These are phyloP conservation scores for Nymphalis polychloros DNA, from an alignment of 2,888 invertebrate genomes.

Conservation along the genomic window DNA sequence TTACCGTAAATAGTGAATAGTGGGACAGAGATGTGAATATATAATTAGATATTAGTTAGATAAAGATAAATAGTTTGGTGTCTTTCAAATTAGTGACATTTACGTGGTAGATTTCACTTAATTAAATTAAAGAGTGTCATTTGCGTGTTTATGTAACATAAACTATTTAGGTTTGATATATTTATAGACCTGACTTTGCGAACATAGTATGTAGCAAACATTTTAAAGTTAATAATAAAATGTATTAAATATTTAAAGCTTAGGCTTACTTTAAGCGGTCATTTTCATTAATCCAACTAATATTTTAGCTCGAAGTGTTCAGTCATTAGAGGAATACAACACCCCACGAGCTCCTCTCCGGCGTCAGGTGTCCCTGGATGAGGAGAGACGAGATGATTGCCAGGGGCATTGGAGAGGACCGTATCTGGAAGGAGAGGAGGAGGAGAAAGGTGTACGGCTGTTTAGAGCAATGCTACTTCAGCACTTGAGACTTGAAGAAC, in stretches of 20 bases:
- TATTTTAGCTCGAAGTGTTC: conserved; percentile 67
- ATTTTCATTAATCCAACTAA: too few species aligned
- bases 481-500: conserved; percentile 68
- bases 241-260: too few species aligned
- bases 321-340: conserved; percentile 73
- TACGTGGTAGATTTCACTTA: not conserved
- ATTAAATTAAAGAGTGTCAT: not conserved
- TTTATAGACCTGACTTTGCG: too few species aligned
- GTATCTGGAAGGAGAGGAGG: conserved; percentile 70
- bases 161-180: not conserved
- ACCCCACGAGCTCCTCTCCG: conserved; percentile 70
- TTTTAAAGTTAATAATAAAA: too few species aligned
- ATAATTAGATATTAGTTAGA: conserved; percentile 3
- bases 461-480: conserved; percentile 74
- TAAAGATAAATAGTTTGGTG: not conserved
- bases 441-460: conserved; percentile 75
- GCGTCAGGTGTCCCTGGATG: conserved; percentile 74
- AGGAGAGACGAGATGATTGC: conserved; percentile 74
- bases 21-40: conserved; percentile 8
- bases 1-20: conserved; percentile 1
- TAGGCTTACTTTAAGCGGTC: too few species aligned
- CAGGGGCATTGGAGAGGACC: conserved; percentile 75
- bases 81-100: too few species aligned
- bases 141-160: not conserved
- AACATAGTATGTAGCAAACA: too few species aligned